These are phyloP conservation scores for Podotricha telesiphe DNA, from an alignment of 2,888 invertebrate genomes.

Conservation along the genomic window DNA sequence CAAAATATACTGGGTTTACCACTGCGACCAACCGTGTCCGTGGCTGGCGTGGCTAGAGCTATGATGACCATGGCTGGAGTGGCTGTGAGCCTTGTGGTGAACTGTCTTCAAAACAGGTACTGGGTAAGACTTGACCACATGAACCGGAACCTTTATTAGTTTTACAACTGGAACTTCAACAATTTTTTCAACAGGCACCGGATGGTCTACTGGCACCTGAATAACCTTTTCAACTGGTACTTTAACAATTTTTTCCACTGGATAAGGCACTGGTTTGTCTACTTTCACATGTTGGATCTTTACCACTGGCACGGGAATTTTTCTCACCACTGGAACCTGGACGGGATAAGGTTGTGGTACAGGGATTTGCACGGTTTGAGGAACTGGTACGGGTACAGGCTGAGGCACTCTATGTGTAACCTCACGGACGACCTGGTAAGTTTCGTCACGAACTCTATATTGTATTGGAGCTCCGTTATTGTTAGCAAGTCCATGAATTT, in stretches of 20 bases:
- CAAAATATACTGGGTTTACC: slow-evolving; percentile 46
- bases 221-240: slow-evolving; percentile 83
- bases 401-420: slow-evolving; percentile 83
- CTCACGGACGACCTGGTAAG: slow-evolving; percentile 71
- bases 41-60: slow-evolving; percentile 49
- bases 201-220: slow-evolving; percentile 80
- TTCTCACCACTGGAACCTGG: slow-evolving; percentile 79
- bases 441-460: slow-evolving; percentile 71
- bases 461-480: slow-evolving; percentile 70
- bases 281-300: slow-evolving; percentile 82
- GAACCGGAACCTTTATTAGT: slow-evolving; percentile 74
- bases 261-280: slow-evolving; percentile 84
- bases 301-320: slow-evolving; percentile 82
- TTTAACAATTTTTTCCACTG: slow-evolving; percentile 84
- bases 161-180: slow-evolving; percentile 83
- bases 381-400: slow-evolving; percentile 80
- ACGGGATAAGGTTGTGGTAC: slow-evolving; percentile 85
- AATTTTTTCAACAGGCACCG: slow-evolving; percentile 79
- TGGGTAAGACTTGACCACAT: slow-evolving; percentile 71
- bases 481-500: slow-evolving; percentile 73
- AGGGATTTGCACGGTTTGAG: slow-evolving; percentile 79
- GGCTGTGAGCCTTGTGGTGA: slow-evolving; percentile 68
- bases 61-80: slow-evolving; percentile 50
- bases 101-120: slow-evolving; percentile 75
- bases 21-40: slow-evolving; percentile 49